A percentile compares a stretch with the other conserved stretches of the same genome.
Conservation (phyloP, 2,797 vertebrate species). For the Iguana delicatissima region DNA sequence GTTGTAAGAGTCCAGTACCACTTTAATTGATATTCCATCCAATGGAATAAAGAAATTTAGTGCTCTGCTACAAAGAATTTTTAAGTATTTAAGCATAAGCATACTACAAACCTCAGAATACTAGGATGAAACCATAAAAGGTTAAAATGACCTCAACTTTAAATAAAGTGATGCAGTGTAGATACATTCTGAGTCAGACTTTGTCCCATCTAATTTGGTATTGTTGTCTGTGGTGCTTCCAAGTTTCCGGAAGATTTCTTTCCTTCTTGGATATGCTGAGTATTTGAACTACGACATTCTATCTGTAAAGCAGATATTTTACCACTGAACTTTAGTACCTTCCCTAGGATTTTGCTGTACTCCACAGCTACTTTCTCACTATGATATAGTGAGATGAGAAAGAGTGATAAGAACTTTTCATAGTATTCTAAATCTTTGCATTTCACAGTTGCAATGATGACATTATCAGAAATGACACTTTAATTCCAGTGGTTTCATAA, state of each 20-base stretch:
- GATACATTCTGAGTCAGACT: neutral
- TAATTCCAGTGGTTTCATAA: constrained; percentile 3
- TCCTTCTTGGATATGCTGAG: too few species aligned
- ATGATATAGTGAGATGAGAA: neutral
- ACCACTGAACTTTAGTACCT: neutral
- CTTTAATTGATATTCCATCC: too few species aligned
- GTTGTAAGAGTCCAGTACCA: too few species aligned
- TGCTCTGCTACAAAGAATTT: too few species aligned
- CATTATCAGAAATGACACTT: neutral
- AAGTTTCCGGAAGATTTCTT: neutral
- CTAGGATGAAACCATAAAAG: too few species aligned
- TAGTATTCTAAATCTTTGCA: neutral
- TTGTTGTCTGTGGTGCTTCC: neutral
- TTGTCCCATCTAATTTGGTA: neutral
- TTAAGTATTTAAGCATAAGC: too few species aligned
- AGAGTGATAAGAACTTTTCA: neutral
- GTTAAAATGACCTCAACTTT: too few species aligned
- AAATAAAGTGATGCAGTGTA: too few species aligned
- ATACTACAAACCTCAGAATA: too few species aligned
- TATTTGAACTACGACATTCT: neutral
- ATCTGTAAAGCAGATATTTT: neutral
- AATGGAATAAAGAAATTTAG: too few species aligned
- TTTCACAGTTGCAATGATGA: neutral
- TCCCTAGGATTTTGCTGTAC: neutral
- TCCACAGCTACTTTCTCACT: too few species aligned